Evolutionary conservation across 1,140 invertebrate genomes (phyloP).

Genomic region (Leptestheria dahalacensis): DNA sequence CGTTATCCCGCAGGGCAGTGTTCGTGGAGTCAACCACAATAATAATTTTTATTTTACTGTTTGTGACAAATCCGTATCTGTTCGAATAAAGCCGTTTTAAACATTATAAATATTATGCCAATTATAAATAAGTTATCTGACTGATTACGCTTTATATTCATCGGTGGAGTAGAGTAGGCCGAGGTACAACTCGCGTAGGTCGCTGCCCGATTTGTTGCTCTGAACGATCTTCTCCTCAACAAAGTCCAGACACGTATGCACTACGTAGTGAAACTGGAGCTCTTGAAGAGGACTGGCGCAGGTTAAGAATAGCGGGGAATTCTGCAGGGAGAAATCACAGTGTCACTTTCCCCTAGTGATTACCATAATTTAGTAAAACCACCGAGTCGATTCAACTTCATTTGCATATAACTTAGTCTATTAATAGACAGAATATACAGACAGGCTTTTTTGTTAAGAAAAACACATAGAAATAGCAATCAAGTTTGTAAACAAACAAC

Average conservation of each 20-base stretch:
- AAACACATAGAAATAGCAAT: no score
- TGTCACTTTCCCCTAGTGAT: no score
- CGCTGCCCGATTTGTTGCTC: slow-evolving; percentile 23
- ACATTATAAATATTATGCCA: slow-evolving; percentile 5
- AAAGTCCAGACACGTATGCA: slow-evolving; percentile 85
- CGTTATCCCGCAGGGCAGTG: slow-evolving; percentile 74
- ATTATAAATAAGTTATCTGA: slow-evolving; percentile 22
- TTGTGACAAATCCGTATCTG: slow-evolving; percentile 95
- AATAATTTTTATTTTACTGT: slow-evolving; percentile 89
- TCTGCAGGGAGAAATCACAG: slow-evolving; percentile 42
- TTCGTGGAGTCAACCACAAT: slow-evolving; percentile 85
- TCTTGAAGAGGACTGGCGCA: slow-evolving; percentile 54
- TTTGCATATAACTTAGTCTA: no score
- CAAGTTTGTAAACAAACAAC: no score
- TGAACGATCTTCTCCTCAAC: slow-evolving; percentile 70
- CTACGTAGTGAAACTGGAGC: slow-evolving; percentile 78
- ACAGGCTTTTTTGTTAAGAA: no score
- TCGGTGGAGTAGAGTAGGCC: slow-evolving; percentile 87
- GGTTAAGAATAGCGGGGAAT: slow-evolving; percentile 77
- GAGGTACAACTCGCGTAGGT: slow-evolving; percentile 74
- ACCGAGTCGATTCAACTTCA: no score
- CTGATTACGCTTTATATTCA: slow-evolving; percentile 84
- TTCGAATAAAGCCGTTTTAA: slow-evolving; percentile 15
- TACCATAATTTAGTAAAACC: no score
- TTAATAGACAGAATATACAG: no score